Conservation (phyloP, 2,113 vertebrate species). For the Noctilio leporinus region DNA sequence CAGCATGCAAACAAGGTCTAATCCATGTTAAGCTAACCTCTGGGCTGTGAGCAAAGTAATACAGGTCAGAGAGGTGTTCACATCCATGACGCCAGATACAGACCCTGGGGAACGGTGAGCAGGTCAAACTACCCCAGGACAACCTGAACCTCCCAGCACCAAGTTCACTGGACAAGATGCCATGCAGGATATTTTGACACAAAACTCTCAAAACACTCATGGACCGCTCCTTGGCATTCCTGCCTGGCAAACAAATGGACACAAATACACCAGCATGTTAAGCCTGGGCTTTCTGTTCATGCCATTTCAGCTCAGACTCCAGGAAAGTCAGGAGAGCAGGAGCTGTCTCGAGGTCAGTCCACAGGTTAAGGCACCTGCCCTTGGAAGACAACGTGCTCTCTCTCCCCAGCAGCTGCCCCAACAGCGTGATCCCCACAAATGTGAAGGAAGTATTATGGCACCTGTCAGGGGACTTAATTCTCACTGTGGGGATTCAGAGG, state of each 20-base stretch:
- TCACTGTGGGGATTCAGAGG: neutral
- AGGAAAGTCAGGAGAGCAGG: neutral
- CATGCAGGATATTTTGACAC: neutral
- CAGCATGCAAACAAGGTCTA: neutral
- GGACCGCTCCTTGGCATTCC: neutral
- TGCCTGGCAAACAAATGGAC: neutral
- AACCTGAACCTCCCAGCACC: neutral
- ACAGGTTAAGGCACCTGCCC: accelerated
- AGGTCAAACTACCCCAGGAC: neutral
- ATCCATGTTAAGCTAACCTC: neutral
- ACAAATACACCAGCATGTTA: neutral
- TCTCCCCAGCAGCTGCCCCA: neutral
- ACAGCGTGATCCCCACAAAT: neutral
- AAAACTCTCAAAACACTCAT: neutral
- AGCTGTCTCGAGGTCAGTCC: accelerated
- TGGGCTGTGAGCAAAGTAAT: neutral
- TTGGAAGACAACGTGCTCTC: neutral
- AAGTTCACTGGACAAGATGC: neutral
- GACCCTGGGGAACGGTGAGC: neutral
- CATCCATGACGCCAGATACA: neutral
- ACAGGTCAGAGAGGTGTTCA: neutral
- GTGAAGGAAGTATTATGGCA: neutral
- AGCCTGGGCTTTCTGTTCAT: neutral
- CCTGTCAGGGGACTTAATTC: neutral
- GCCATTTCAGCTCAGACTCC: neutral